Percentiles rank a stretch among this genome's conserved stretches.
Evolutionary conservation across 2,797 vertebrate genomes (phyloP).

Genomic region (Miichthys miiuy): DNA sequence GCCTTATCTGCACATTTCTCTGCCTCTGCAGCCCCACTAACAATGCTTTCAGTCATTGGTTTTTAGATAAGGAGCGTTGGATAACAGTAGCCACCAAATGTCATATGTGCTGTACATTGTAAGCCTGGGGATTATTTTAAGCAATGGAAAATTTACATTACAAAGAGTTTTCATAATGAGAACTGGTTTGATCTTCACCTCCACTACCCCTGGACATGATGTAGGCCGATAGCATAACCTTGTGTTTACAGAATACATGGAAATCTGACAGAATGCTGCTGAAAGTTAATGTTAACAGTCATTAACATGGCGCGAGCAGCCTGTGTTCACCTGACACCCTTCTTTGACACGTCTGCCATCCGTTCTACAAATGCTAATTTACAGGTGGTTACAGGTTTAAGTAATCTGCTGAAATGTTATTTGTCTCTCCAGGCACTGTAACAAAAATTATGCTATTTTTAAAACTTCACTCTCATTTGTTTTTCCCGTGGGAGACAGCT

Average conservation of each 20-base stretch:
- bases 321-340: conserved; percentile 54
- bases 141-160: conserved; percentile 19
- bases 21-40: neutral
- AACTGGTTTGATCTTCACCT: conserved; percentile 26
- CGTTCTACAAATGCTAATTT: conserved; percentile 86
- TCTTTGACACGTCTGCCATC: conserved; percentile 71
- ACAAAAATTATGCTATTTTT: conserved; percentile 78
- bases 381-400: conserved; percentile 83
- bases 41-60: neutral
- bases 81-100: conserved; percentile 22
- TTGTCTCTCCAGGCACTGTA: conserved; percentile 77
- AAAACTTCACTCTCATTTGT: conserved; percentile 76
- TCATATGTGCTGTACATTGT: conserved; percentile 20
- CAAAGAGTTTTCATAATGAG: conserved; percentile 19
- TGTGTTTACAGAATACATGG: conserved; percentile 39
- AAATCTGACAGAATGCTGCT: conserved; percentile 47
- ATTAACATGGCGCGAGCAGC: conserved; percentile 68
- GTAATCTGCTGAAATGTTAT: conserved; percentile 84
- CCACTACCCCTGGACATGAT: conserved; percentile 14
- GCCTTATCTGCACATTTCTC: neutral
- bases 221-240: conserved; percentile 25
- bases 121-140: conserved; percentile 18
- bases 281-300: conserved; percentile 55
- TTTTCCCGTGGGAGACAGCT: conserved; percentile 70
- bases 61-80: conserved; percentile 12